phyloP scores from a whole-genome alignment of 2,888 invertebrate genomes.

The Cerastis leucographa region DNA sequence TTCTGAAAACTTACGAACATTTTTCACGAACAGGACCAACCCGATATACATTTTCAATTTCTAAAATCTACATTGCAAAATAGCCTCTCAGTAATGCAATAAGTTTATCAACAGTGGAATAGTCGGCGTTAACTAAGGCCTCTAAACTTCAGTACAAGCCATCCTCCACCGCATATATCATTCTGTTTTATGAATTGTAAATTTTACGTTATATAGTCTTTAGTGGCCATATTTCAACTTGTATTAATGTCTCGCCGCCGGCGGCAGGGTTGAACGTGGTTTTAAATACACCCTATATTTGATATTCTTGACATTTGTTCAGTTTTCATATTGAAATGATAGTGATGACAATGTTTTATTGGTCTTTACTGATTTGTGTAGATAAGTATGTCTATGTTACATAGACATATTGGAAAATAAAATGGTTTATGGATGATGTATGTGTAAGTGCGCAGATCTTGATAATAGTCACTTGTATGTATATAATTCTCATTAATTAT shows the following conservation, averaged over 20 bases:
- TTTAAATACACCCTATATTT: too few species aligned
- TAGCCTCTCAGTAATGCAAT: constrained; percentile 37
- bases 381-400: not conserved
- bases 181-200: constrained; percentile 90
- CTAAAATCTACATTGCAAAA: constrained; percentile 10
- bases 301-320: constrained; percentile 51
- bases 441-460: not conserved
- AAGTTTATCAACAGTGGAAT: constrained; percentile 58
- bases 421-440: not conserved
- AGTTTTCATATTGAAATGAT: constrained; percentile 42
- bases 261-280: constrained; percentile 79
- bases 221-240: constrained; percentile 88
- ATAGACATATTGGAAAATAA: not conserved
- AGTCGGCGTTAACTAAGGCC: constrained; percentile 62
- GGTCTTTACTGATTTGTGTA: not conserved
- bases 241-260: constrained; percentile 83
- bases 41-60: not conserved
- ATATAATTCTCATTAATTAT: not conserved
- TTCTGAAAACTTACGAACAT: not conserved
- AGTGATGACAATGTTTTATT: constrained; percentile 9
- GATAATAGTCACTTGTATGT: too few species aligned
- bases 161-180: constrained; percentile 85
- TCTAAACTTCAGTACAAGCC: constrained; percentile 72
- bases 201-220: constrained; percentile 89
- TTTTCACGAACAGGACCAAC: not conserved